These are phyloP conservation scores for Epirrhoe alternata DNA, from an alignment of 2,888 invertebrate species.

Conservation along the genomic window DNA sequence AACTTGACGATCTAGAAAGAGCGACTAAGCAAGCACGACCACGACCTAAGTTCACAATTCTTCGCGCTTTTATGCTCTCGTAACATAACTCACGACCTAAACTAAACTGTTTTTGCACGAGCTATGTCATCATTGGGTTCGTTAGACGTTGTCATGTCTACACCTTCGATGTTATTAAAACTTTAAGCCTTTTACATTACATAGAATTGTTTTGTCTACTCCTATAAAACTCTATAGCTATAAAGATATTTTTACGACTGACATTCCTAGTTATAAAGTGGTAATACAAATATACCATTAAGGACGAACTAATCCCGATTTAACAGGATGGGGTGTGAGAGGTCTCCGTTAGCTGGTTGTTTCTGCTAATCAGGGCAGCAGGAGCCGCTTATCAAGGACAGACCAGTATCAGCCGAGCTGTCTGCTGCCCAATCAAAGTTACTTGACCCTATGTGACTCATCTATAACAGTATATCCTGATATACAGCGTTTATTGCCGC, in stretches of 20 bases:
- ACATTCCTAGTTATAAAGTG: not conserved
- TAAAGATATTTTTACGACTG: not conserved
- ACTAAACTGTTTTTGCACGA: not conserved
- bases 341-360: slow-evolving; percentile 32
- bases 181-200: not conserved
- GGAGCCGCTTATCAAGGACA: slow-evolving; percentile 37
- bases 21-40: too few species aligned
- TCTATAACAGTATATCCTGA: slow-evolving; percentile 32
- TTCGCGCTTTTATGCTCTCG: too few species aligned
- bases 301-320: slow-evolving; percentile 18
- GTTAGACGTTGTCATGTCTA: not conserved
- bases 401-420: slow-evolving; percentile 34
- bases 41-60: too few species aligned
- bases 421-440: slow-evolving; percentile 38
- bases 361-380: slow-evolving; percentile 24
- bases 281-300: slow-evolving; percentile 20
- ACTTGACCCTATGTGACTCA: slow-evolving; percentile 45
- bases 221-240: not conserved
- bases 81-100: not conserved
- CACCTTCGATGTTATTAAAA: not conserved
- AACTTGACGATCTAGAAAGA: too few species aligned
- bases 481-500: slow-evolving; percentile 14
- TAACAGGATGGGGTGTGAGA: slow-evolving; percentile 34
- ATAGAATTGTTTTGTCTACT: not conserved
- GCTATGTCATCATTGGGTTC: not conserved